phyloP scores from a whole-genome alignment of 2,113 vertebrate species.

The Archocentrus centrarchus region DNA sequence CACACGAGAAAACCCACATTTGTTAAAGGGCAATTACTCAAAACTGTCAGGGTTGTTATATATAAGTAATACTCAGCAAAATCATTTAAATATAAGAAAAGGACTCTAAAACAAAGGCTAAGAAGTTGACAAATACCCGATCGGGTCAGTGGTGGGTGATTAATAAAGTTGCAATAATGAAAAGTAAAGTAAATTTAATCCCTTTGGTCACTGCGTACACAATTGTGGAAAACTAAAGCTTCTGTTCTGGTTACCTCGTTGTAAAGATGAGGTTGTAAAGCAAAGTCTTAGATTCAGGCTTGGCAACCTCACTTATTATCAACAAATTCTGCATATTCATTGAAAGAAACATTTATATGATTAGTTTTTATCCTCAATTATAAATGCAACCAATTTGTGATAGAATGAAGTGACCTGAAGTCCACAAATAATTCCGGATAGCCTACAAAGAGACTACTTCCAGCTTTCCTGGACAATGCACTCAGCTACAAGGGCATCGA shows the following conservation, averaged over 20 bases:
- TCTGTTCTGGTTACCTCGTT: background rate
- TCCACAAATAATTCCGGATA: background rate
- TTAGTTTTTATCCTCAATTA: background rate
- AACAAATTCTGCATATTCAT: background rate
- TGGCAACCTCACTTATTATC: background rate
- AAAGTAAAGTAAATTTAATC: rapidly evolving
- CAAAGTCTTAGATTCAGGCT: background rate
- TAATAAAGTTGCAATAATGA: background rate
- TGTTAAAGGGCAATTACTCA: background rate
- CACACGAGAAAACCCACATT: background rate
- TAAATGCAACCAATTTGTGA: background rate
- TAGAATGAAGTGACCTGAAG: background rate
- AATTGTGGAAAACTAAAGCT: too few species aligned
- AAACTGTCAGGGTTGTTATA: background rate
- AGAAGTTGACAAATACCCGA: background rate
- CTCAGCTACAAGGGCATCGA: background rate
- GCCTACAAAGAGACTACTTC: conserved; percentile 12
- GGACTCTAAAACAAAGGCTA: background rate
- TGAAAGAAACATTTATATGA: background rate
- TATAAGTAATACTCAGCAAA: background rate
- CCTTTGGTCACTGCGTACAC: background rate
- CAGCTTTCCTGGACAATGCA: background rate
- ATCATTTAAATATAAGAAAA: background rate
- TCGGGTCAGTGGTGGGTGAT: background rate
- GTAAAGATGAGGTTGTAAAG: background rate